Percentiles rank a stretch among this genome's conserved stretches.
Conservation (phyloP, 1,140 invertebrate genomes). For the Zaprionus capensis region DNA sequence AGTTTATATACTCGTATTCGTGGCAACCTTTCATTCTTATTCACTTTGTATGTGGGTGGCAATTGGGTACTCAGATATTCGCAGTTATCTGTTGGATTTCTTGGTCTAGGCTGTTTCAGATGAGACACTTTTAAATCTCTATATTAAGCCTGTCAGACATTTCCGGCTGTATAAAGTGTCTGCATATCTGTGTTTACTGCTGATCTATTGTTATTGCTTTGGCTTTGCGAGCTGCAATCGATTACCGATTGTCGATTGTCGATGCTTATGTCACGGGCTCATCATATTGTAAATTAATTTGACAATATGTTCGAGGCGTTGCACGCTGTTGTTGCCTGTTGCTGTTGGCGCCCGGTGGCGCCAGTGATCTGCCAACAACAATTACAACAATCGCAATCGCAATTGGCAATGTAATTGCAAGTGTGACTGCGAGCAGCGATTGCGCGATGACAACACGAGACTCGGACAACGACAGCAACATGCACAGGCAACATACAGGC, state of each 20-base stretch:
- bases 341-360: constrained; percentile 32
- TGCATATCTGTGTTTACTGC: neutral
- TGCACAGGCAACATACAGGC: constrained; percentile 24
- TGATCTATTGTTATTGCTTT: constrained; percentile 8
- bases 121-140: neutral
- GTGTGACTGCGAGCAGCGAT: constrained; percentile 63
- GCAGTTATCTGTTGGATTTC: too few relatives aligned
- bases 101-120: neutral
- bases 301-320: constrained; percentile 67
- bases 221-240: constrained; percentile 7
- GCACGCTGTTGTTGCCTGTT: constrained; percentile 1
- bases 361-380: constrained; percentile 77
- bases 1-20: too few relatives aligned
- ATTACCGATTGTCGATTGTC: constrained; percentile 24
- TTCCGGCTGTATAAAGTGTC: neutral
- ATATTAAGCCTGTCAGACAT: neutral
- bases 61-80: too few relatives aligned
- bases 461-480: constrained; percentile 37
- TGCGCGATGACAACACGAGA: constrained; percentile 53
- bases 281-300: constrained; percentile 79
- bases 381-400: constrained; percentile 73
- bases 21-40: too few relatives aligned
- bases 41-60: too few relatives aligned
- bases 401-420: constrained; percentile 76
- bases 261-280: constrained; percentile 53